phyloP scores from a whole-genome alignment of 1,140 invertebrate genomes.

The Euura saliciscinereae region DNA sequence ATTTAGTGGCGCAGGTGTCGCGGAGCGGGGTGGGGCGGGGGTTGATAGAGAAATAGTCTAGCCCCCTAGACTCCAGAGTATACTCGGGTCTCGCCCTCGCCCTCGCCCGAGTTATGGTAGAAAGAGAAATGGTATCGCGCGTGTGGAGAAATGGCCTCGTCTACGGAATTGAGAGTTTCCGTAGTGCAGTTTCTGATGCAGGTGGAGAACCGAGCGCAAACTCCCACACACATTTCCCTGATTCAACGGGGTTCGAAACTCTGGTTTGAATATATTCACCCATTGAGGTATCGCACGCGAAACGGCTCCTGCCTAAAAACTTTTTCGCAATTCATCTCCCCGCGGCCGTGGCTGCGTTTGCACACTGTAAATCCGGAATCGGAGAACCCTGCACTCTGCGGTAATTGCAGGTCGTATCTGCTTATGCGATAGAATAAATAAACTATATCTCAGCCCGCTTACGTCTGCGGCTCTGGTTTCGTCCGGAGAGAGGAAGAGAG shows the following conservation, averaged over 20 bases:
- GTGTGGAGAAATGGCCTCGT: not conserved
- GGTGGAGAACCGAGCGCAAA: not conserved
- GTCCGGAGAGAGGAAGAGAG: too few relatives aligned
- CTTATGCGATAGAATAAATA: not conserved
- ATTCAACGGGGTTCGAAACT: too few relatives aligned
- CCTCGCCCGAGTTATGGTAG: not conserved
- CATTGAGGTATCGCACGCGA: not conserved
- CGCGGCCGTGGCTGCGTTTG: not conserved
- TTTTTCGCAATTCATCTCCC: not conserved
- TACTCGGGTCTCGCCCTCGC: too few relatives aligned
- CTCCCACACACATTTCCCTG: too few relatives aligned
- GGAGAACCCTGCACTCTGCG: not conserved
- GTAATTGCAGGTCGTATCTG: not conserved
- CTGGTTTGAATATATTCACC: too few relatives aligned
- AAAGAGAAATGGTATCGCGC: not conserved
- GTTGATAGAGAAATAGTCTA: not conserved
- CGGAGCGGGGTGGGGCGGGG: not conserved
- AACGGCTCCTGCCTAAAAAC: not conserved
- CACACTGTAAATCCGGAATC: not conserved
- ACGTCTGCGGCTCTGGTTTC: too few relatives aligned
- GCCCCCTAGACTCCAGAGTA: not conserved
- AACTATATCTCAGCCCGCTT: not conserved
- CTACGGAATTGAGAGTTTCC: not conserved
- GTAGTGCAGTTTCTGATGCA: not conserved
- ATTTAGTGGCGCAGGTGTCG: not conserved